These are phyloP conservation scores for Mythimna ferrago DNA, from an alignment of 2,888 invertebrate genomes.

Conservation along the genomic window DNA sequence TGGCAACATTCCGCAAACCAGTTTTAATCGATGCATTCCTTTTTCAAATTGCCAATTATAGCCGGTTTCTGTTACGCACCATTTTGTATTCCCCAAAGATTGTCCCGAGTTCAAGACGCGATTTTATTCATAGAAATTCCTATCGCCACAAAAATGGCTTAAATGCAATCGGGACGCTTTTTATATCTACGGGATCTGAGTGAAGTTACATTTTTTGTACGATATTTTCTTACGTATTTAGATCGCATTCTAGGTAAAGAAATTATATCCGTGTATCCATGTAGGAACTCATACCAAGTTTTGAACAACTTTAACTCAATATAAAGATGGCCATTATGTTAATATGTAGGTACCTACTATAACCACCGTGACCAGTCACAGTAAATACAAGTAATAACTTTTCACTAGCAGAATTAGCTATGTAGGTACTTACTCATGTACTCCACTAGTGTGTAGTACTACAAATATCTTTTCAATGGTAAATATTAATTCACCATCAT, in stretches of 20 bases:
- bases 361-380: not conserved
- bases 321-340: no score
- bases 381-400: no score
- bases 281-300: not conserved
- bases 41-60: constrained; percentile 55
- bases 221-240: not conserved
- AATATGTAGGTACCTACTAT: not conserved
- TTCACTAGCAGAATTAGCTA: not conserved
- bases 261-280: not conserved
- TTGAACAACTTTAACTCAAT: not conserved
- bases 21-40: constrained; percentile 47
- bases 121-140: constrained; percentile 48
- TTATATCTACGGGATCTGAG: constrained; percentile 15
- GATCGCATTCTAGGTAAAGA: not conserved
- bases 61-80: constrained; percentile 46
- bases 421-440: no score
- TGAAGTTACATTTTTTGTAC: not conserved
- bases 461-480: not conserved
- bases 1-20: constrained; percentile 13
- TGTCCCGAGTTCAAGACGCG: constrained; percentile 21
- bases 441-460: not conserved
- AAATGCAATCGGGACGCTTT: constrained; percentile 29
- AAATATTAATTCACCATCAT: not conserved
- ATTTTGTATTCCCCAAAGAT: constrained; percentile 47
- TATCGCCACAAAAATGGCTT: constrained; percentile 26